Conservation (phyloP, 2,113 vertebrate genomes). For the Lanius ludovicianus region DNA sequence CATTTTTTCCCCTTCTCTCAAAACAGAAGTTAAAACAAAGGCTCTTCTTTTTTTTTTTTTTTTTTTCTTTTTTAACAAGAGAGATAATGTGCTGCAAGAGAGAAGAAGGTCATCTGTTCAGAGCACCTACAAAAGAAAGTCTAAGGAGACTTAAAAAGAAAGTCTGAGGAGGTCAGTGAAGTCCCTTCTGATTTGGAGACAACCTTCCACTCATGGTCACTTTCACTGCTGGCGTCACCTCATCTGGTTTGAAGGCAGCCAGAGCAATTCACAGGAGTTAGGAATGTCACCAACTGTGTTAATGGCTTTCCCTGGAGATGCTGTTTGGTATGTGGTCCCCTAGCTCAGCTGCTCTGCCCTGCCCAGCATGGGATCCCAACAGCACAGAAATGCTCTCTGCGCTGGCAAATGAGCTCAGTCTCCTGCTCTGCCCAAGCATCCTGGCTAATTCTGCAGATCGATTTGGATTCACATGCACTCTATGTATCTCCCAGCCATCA, state of each 20-base stretch:
- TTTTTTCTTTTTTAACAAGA: background rate
- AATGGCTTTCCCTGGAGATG: background rate
- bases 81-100: background rate
- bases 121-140: background rate
- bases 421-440: background rate
- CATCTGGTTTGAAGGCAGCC: background rate
- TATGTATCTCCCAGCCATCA: background rate
- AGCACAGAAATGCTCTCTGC: background rate
- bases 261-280: background rate
- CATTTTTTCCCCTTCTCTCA: background rate
- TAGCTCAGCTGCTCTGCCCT: background rate
- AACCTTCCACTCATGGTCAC: background rate
- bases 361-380: background rate
- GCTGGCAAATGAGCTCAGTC: background rate
- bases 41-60: background rate
- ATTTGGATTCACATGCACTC: background rate
- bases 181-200: background rate
- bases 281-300: background rate
- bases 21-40: background rate
- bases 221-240: background rate
- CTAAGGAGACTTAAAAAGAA: background rate
- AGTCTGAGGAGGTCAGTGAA: background rate
- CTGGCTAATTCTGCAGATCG: background rate
- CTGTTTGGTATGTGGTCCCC: background rate
- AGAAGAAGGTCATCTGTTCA: background rate